Evolutionary conservation across 2,888 invertebrate species (phyloP).

Genomic region (Choreutis nemorana): DNA sequence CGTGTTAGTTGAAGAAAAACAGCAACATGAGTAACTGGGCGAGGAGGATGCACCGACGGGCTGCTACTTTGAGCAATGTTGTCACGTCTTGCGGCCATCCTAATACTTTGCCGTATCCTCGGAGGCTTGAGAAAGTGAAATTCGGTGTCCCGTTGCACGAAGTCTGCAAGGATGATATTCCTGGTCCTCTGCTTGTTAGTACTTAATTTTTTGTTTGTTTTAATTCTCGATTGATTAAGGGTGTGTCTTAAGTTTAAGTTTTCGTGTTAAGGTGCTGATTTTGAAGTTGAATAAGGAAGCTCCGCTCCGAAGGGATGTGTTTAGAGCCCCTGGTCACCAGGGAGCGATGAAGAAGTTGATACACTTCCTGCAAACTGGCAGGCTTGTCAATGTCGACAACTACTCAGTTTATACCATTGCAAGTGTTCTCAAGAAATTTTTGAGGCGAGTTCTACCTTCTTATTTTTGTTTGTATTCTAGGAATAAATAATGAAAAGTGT

Average conservation of each 20-base stretch:
- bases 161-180: conserved; percentile 95
- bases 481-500: background rate
- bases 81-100: conserved; percentile 92
- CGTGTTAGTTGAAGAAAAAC: too few species aligned
- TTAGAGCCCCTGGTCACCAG: conserved; percentile 94
- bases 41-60: conserved; percentile 90
- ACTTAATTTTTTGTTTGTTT: conserved; percentile 11
- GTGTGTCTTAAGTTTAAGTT: conserved; percentile 10
- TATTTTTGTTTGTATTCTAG: conserved; percentile 1
- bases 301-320: conserved; percentile 91
- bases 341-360: conserved; percentile 93
- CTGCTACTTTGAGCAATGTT: conserved; percentile 89
- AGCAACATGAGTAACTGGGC: conserved; percentile 88
- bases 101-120: conserved; percentile 78
- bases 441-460: conserved; percentile 50
- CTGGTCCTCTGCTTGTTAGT: conserved; percentile 88
- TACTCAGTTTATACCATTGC: conserved; percentile 98
- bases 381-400: conserved; percentile 91
- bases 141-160: conserved; percentile 92
- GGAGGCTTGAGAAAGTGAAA: conserved; percentile 91
- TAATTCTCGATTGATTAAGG: conserved; percentile 7
- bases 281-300: conserved; percentile 95
- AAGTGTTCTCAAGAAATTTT: conserved; percentile 97
- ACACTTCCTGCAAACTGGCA: conserved; percentile 88
- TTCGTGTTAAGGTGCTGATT: conserved; percentile 77